Percentiles rank a stretch among this genome's conserved stretches.
These are phyloP conservation scores for Epinephelus fuscoguttatus DNA, from an alignment of 2,113 vertebrate genomes.

Conservation along the genomic window DNA sequence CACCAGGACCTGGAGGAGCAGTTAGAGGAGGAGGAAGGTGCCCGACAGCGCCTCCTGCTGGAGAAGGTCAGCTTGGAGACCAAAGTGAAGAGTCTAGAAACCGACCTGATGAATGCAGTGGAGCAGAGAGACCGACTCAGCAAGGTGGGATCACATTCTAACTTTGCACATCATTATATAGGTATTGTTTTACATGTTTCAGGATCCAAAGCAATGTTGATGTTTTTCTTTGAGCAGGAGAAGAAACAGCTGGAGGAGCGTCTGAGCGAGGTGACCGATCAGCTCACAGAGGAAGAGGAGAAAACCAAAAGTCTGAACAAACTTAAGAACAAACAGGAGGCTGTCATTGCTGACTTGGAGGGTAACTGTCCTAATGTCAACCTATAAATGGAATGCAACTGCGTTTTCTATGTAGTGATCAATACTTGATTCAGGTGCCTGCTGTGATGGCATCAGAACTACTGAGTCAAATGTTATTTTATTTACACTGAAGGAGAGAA, in stretches of 20 bases:
- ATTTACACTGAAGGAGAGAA: neutral
- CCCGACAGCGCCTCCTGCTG: constrained; percentile 91
- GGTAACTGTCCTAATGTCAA: constrained; percentile 76
- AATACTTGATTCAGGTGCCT: neutral
- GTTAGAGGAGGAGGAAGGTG: constrained; percentile 91
- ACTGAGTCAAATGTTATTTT: neutral
- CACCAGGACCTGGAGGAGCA: constrained; percentile 91
- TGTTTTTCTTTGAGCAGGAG: constrained; percentile 82
- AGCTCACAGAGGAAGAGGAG: constrained; percentile 92
- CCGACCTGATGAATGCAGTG: constrained; percentile 83
- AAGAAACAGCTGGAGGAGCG: constrained; percentile 91
- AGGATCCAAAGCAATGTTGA: neutral
- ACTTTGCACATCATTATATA: neutral
- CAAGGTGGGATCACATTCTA: constrained; percentile 83
- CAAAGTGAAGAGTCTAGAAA: constrained; percentile 90
- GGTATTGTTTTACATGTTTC: neutral
- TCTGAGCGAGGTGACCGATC: constrained; percentile 88
- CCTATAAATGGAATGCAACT: neutral
- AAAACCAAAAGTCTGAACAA: constrained; percentile 93
- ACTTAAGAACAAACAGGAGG: constrained; percentile 92
- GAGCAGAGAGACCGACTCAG: constrained; percentile 89
- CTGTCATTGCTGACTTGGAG: constrained; percentile 90
- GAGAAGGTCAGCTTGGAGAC: constrained; percentile 92
- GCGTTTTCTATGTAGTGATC: neutral
- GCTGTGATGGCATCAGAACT: neutral